Evolutionary conservation across 2,888 invertebrate genomes (phyloP).

Genomic region (Drosophila kokeensis): DNA sequence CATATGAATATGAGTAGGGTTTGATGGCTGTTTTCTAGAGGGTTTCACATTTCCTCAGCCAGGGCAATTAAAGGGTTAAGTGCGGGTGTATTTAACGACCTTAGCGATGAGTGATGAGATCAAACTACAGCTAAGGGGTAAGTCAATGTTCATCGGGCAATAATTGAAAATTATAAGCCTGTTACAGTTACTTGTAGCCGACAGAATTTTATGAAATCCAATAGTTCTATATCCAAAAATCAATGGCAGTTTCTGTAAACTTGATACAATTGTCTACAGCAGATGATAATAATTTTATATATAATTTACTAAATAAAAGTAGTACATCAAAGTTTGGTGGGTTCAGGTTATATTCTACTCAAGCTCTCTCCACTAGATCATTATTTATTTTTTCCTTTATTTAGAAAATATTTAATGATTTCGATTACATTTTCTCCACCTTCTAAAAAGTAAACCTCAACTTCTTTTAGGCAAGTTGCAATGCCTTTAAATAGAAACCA

Average conservation of each 20-base stretch:
- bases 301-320: too few species aligned
- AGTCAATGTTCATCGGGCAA: neutral
- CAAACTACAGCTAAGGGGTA: constrained; percentile 9
- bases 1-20: constrained; percentile 46
- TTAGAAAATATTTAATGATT: neutral
- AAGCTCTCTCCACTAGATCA: neutral
- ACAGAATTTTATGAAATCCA: neutral
- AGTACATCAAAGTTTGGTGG: neutral
- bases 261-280: neutral
- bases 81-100: constrained; percentile 26
- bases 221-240: neutral
- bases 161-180: constrained; percentile 24
- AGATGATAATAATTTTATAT: neutral
- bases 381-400: neutral
- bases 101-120: constrained; percentile 23
- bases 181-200: neutral
- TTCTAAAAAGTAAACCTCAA: neutral
- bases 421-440: neutral
- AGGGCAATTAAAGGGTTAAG: constrained; percentile 70
- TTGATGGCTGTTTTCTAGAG: constrained; percentile 3
- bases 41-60: constrained; percentile 39
- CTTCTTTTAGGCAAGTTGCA: neutral
- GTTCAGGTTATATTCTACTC: neutral
- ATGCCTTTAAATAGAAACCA: neutral
- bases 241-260: neutral